These are phyloP conservation scores for Pseudanteris insignis DNA, from an alignment of 2,888 invertebrate species.

Conservation along the genomic window DNA sequence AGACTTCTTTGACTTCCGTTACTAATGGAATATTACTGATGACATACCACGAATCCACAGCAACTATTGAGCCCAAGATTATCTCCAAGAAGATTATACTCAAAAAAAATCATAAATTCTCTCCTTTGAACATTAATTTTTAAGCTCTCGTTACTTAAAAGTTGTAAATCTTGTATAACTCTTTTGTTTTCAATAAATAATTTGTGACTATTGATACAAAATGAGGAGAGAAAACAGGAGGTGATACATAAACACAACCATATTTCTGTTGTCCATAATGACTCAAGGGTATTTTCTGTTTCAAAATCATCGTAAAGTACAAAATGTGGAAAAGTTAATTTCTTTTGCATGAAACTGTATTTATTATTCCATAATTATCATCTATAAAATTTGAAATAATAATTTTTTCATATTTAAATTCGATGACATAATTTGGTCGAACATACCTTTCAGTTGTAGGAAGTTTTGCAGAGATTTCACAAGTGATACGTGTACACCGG, in stretches of 20 bases:
- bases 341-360: background rate
- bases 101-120: constrained; percentile 8
- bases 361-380: constrained; percentile 33
- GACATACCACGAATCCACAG: constrained; percentile 9
- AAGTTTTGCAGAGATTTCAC: constrained; percentile 16
- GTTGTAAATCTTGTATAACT: constrained; percentile 33
- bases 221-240: constrained; percentile 20
- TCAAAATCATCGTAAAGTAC: constrained; percentile 15
- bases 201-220: background rate
- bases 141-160: constrained; percentile 22
- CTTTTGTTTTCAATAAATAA: constrained; percentile 12
- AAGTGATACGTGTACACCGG: constrained; percentile 4
- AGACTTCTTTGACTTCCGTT: constrained; percentile 19
- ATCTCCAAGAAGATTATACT: constrained; percentile 16
- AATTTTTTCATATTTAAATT: constrained; percentile 13
- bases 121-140: constrained; percentile 18
- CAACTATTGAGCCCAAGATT: constrained; percentile 14
- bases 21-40: constrained; percentile 1
- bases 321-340: constrained; percentile 6
- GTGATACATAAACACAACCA: constrained; percentile 4
- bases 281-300: constrained; percentile 22
- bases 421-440: constrained; percentile 10
- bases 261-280: constrained; percentile 17
- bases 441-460: constrained; percentile 24
- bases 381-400: constrained; percentile 27